Percentiles rank a stretch among this genome's conserved stretches.
These are phyloP conservation scores for Tachysurus fulvidraco DNA, from an alignment of 2,113 vertebrate species.

Conservation along the genomic window DNA sequence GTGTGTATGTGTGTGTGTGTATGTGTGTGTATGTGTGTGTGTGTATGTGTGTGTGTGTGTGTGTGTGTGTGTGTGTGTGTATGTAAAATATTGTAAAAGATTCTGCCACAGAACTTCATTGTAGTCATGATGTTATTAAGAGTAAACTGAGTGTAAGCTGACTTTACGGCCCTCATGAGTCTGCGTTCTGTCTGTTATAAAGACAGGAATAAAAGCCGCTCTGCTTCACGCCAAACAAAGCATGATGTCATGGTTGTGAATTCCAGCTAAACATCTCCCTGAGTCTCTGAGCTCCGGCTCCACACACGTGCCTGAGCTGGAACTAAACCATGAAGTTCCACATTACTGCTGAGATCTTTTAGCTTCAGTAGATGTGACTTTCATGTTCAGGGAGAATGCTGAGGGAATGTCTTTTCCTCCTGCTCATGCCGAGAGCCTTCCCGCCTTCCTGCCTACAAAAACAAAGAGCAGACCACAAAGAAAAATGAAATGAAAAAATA, in stretches of 20 bases:
- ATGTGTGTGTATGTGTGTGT: too few species aligned
- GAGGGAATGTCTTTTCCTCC: not conserved
- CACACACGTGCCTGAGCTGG: constrained; percentile 65
- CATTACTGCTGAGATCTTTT: not conserved
- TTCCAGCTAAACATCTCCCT: constrained; percentile 69
- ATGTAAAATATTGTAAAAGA: not conserved
- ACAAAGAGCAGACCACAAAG: constrained; percentile 19
- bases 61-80: too few species aligned
- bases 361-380: not conserved
- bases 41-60: too few species aligned
- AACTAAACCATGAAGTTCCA: constrained; percentile 48
- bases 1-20: too few species aligned
- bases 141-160: not conserved
- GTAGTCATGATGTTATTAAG: not conserved
- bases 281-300: constrained; percentile 59
- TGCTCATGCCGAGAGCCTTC: not conserved
- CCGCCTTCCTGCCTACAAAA: constrained; percentile 2
- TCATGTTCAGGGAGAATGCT: not conserved
- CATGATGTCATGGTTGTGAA: constrained; percentile 73
- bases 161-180: not conserved
- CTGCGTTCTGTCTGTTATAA: not conserved
- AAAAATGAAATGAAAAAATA: constrained; percentile 32
- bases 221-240: constrained; percentile 35
- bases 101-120: not conserved
- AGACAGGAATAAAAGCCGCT: not conserved